Evolutionary conservation across 2,113 vertebrate genomes (phyloP).

Genomic region (Pogonocichla stellata): DNA sequence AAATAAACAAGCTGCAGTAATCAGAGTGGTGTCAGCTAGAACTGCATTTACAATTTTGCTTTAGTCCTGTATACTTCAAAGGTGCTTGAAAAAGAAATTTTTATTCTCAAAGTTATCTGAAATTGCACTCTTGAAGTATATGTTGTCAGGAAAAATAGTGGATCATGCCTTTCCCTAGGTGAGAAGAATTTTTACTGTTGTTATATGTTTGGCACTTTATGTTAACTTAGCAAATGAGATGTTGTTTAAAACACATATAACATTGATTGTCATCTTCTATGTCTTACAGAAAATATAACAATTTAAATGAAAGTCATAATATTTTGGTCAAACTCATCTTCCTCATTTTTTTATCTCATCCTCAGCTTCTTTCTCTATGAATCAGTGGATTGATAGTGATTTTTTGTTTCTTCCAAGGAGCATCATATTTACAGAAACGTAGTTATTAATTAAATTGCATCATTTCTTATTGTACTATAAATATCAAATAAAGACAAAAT

Average conservation of each 20-base stretch:
- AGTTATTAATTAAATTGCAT: neutral
- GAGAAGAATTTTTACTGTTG: neutral
- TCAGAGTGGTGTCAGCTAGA: neutral
- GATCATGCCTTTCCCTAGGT: neutral
- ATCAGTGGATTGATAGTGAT: neutral
- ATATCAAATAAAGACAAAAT: neutral
- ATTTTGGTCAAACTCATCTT: neutral
- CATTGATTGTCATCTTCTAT: neutral
- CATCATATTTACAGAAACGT: neutral
- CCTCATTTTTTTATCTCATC: neutral
- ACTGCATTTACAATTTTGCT: neutral
- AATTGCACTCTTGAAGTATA: neutral
- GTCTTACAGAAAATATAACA: neutral
- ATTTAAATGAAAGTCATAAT: neutral
- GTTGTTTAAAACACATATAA: neutral
- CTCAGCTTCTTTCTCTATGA: neutral
- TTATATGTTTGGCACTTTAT: neutral
- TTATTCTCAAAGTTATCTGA: neutral
- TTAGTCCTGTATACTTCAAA: neutral
- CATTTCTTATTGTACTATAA: neutral
- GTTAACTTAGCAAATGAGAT: neutral
- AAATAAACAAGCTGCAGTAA: neutral
- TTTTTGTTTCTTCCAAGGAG: neutral
- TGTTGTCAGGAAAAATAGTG: neutral
- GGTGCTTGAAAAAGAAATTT: neutral